Percentiles rank a stretch among this genome's conserved stretches.
Conservation (phyloP, 1,140 invertebrate genomes). For the Formica exsecta region DNA sequence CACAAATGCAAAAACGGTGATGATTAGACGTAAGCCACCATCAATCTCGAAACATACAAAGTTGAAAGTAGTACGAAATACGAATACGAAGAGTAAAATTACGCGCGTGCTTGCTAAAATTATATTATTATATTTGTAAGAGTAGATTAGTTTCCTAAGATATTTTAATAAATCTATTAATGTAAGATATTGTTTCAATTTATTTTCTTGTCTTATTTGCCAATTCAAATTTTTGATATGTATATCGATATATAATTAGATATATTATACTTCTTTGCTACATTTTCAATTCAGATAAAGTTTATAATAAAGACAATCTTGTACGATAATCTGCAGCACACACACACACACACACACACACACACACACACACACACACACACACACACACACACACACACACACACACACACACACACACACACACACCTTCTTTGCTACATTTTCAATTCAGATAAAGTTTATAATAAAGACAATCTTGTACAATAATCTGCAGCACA, state of each 20-base stretch:
- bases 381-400: too few relatives aligned
- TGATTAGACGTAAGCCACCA: background rate
- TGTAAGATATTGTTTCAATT: background rate
- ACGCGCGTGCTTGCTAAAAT: background rate
- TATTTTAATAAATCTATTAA: constrained; percentile 51
- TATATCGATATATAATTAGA: too few relatives aligned
- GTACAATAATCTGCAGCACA: background rate
- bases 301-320: background rate
- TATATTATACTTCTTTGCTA: too few relatives aligned
- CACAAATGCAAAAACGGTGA: background rate
- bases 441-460: constrained; percentile 15
- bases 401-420: too few relatives aligned
- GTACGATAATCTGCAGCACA: background rate
- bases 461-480: background rate
- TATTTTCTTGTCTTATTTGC: background rate
- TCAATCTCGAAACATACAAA: background rate
- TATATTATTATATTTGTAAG: constrained; percentile 34
- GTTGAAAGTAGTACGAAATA: background rate
- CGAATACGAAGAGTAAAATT: background rate
- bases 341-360: too few relatives aligned
- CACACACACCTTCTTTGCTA: too few relatives aligned
- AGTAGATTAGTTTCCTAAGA: constrained; percentile 35
- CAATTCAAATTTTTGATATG: background rate
- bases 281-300: constrained; percentile 15
- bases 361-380: too few relatives aligned